phyloP scores from a whole-genome alignment of 1,140 invertebrate genomes.

The Drosophila ironensis region DNA sequence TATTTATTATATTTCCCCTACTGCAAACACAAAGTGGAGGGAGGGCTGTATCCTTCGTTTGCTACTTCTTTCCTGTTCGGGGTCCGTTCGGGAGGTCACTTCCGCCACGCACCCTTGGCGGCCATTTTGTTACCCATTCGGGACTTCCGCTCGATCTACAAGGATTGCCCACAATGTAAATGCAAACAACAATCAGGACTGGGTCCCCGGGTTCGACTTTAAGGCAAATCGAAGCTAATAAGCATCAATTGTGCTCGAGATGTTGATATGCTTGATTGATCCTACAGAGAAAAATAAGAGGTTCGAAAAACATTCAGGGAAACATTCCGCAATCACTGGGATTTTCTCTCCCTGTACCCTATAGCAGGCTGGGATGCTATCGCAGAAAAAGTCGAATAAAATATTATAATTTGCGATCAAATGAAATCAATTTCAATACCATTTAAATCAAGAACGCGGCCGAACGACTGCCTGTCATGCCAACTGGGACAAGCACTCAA shows the following conservation, averaged over 20 bases:
- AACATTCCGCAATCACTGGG: neutral
- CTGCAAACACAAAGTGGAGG: conserved; percentile 42
- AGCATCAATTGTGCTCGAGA: conserved; percentile 28
- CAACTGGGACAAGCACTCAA: conserved; percentile 70
- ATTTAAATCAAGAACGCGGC: conserved; percentile 63
- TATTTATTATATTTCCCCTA: conserved; percentile 76
- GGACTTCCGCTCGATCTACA: conserved; percentile 45
- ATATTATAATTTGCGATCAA: conserved; percentile 74
- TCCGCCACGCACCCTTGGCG: conserved; percentile 55
- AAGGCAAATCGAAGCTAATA: conserved; percentile 32
- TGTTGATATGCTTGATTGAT: conserved; percentile 20
- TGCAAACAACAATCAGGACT: conserved; percentile 33
- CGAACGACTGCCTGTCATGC: conserved; percentile 39
- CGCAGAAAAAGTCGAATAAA: conserved; percentile 17
- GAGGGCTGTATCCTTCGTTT: neutral
- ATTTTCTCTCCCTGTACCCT: neutral
- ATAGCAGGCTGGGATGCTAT: neutral
- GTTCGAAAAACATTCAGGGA: neutral
- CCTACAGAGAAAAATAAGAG: neutral
- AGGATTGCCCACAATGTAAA: conserved; percentile 11
- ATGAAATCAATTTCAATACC: conserved; percentile 77
- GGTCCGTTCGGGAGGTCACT: conserved; percentile 16
- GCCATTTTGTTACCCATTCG: conserved; percentile 62
- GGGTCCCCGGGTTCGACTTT: conserved; percentile 7
- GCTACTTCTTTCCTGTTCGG: neutral